Evolutionary conservation across 2,797 vertebrate species (phyloP).

Genomic region (Clarias fuscus): DNA sequence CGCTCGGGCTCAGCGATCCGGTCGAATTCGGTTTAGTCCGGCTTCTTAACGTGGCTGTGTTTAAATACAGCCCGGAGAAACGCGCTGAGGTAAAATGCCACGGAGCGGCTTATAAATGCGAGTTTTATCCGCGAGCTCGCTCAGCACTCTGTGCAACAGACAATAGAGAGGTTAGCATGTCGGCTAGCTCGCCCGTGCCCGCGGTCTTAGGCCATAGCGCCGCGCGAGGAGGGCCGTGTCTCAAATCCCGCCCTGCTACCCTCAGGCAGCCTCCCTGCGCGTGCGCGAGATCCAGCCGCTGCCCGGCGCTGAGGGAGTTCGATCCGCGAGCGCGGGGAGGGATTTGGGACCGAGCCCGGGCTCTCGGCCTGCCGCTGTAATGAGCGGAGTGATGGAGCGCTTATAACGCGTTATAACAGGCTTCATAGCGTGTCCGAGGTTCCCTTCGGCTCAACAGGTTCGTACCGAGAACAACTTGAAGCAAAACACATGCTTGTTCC

Average conservation of each 20-base stretch:
- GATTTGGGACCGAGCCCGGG: constrained; percentile 9
- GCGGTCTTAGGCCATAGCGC: constrained; percentile 28
- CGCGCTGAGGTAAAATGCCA: background rate
- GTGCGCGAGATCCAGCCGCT: background rate
- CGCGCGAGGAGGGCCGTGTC: background rate
- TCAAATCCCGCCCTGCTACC: background rate
- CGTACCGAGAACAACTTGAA: no score
- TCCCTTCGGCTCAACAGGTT: no score
- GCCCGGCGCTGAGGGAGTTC: background rate
- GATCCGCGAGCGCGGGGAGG: background rate
- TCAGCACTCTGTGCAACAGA: background rate
- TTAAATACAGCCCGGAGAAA: background rate
- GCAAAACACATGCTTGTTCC: no score
- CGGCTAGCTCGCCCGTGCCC: background rate
- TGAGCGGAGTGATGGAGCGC: background rate
- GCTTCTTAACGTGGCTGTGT: background rate
- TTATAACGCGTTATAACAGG: background rate
- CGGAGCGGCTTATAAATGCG: no score
- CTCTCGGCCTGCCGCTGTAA: background rate
- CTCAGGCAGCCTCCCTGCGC: background rate
- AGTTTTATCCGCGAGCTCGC: background rate
- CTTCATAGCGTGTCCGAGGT: background rate
- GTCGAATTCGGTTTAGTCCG: background rate
- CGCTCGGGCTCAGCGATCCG: background rate
- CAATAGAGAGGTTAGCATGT: constrained; percentile 31